Base-by-base conservation (phyloP, 2,888 invertebrate species). In the Neoaliturus tenellus region DNA sequence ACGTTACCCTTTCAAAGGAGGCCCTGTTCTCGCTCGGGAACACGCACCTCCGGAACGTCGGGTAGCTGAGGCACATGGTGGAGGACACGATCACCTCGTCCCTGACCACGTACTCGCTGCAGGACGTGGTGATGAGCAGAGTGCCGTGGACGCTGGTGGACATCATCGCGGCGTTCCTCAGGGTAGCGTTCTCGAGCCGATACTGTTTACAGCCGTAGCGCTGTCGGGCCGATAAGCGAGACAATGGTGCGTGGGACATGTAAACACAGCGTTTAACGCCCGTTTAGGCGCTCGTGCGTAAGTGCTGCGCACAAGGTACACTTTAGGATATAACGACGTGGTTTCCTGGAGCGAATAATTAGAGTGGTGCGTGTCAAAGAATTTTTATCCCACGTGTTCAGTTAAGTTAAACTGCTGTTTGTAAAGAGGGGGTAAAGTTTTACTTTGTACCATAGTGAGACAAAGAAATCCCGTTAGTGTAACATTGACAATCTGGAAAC, bases 91-190 rank as follows among this genome's bases (percentile, higher is more conserved):
- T 31, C 14, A 78, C 55, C 17, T 51, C 28, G 17, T 35, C 55
- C 33, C 55, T 48, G 2, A 78, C 78, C 2, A 78, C 4, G 25
- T 48, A 20, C 35, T 78, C 78, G 55, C 55, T 55, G 55, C 12
- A 51, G 48, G 48, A n/a, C 20, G 78, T 48, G 51, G 51, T 35
- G 20, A 78, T 48, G 33, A 51, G 78, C 28, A 51, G 20, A 14
- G 78, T 78, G 1, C 78, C 78, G 51, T 35, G 78, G 5, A 78
- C 35, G 23, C 78, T 78, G 55, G 8, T 78, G 33, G 78, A 78
- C 12, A 78, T 51, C 78, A 78, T 78, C 17, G 28, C 48, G 20
- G 10, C 25, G 35, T 71, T 23, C 71, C 71, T 25, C 71, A 71
- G 39, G 71, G 71, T 20, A n/a, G 20, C 71, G 39, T 39, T 35